These are phyloP conservation scores for Ennomos erosarius DNA, from an alignment of 2,888 invertebrate species.

Conservation along the genomic window DNA sequence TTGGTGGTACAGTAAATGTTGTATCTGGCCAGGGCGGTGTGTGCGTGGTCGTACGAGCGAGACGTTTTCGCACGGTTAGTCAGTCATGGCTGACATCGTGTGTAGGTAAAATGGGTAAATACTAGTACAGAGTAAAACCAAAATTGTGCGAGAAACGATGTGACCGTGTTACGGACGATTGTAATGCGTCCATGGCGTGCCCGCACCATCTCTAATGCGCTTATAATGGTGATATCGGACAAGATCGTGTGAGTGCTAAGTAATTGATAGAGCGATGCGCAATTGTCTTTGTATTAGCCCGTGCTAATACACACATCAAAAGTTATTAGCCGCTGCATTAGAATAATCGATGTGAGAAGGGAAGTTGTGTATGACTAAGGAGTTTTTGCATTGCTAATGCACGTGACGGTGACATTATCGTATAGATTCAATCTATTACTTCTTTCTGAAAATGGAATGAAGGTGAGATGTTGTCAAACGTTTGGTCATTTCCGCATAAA, in stretches of 20 bases:
- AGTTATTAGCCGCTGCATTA: constrained; percentile 44
- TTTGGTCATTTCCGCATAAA: no score
- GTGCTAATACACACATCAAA: constrained; percentile 62
- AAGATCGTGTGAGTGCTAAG: constrained; percentile 72
- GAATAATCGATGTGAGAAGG: constrained; percentile 43
- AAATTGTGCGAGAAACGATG: constrained; percentile 79
- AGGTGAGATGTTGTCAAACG: no score
- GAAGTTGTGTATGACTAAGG: constrained; percentile 25
- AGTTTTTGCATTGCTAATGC: constrained; percentile 26
- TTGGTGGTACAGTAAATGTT: constrained; percentile 54
- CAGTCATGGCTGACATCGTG: constrained; percentile 24
- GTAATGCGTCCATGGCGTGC: constrained; percentile 81
- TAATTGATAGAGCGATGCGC: constrained; percentile 78
- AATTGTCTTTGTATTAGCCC: constrained; percentile 67
- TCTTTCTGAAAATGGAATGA: constrained; percentile 14
- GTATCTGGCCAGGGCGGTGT: constrained; percentile 41
- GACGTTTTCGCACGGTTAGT: constrained; percentile 64
- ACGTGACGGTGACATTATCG: constrained; percentile 20
- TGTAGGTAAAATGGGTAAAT: constrained; percentile 44
- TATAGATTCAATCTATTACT: constrained; percentile 3
- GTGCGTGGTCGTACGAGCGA: constrained; percentile 7
- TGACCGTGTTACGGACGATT: constrained; percentile 79
- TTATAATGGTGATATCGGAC: constrained; percentile 78
- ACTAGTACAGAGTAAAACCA: constrained; percentile 68
- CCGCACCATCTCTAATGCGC: constrained; percentile 74